These are phyloP conservation scores for Clostera curtula DNA, from an alignment of 2,888 invertebrate species.

Conservation along the genomic window DNA sequence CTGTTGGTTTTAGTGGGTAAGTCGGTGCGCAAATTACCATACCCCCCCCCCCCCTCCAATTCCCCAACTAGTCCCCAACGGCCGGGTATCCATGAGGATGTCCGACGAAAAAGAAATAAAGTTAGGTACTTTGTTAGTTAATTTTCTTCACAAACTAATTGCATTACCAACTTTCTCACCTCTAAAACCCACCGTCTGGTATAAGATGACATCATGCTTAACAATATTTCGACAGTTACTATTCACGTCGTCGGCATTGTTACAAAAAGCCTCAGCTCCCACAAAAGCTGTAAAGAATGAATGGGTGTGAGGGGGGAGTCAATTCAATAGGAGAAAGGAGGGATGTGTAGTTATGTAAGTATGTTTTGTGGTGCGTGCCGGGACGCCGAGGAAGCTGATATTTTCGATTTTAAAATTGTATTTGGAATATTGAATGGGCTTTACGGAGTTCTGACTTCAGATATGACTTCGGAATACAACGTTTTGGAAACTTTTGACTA, in stretches of 20 bases:
- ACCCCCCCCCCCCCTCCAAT: no score
- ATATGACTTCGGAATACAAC: no score
- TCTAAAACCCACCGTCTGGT: conserved; percentile 22
- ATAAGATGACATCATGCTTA: conserved; percentile 48
- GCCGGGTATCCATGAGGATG: no score
- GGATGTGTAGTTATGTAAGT: conserved; percentile 61
- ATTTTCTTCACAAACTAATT: conserved; percentile 10
- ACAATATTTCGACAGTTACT: conserved; percentile 66
- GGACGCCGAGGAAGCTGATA: conserved; percentile 21
- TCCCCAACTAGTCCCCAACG: no score
- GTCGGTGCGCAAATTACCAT: no score
- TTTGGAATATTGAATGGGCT: conserved; percentile 7
- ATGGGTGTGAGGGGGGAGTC: conserved; percentile 50
- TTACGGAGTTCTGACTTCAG: no score
- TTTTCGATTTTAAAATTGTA: conserved; percentile 16
- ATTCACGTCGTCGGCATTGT: conserved; percentile 52
- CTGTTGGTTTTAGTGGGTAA: no score
- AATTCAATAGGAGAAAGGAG: conserved; percentile 61
- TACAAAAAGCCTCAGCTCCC: conserved; percentile 61
- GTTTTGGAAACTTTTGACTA: no score
- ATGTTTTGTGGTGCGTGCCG: conserved; percentile 59
- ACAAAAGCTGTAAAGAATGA: conserved; percentile 70
- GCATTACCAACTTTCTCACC: conserved; percentile 9
- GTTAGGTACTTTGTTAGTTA: no score
- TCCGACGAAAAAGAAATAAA: no score